phyloP scores from a whole-genome alignment of 2,113 vertebrate species.

The Oryzias woworae region DNA sequence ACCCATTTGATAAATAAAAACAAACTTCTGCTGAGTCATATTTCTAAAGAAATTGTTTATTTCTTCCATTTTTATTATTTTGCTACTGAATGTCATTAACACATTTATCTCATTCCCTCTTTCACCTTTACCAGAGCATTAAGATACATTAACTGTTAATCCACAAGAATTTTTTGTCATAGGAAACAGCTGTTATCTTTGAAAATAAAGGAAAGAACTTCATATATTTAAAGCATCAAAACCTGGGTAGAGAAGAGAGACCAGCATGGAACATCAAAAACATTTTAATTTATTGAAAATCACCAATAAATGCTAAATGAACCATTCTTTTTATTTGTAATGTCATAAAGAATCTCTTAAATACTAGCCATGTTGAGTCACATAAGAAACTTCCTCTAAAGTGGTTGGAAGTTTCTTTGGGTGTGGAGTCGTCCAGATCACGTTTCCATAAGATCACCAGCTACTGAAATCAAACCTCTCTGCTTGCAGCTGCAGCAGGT shows the following conservation, averaged over 20 bases:
- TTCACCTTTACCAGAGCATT: too few species aligned
- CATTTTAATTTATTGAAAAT: constrained; percentile 63
- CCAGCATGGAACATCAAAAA: constrained; percentile 35
- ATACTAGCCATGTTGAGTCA: constrained; percentile 49
- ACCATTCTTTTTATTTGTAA: constrained; percentile 29
- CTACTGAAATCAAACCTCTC: constrained; percentile 34
- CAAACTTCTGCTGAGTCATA: too few species aligned
- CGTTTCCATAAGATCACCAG: constrained; percentile 19
- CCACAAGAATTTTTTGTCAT: too few species aligned
- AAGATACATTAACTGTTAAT: too few species aligned
- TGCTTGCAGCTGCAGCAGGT: constrained; percentile 21
- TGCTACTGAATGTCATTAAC: too few species aligned
- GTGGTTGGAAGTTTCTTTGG: constrained; percentile 39
- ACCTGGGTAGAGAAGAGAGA: background rate
- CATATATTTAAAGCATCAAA: too few species aligned
- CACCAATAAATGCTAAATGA: constrained; percentile 42
- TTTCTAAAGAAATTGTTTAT: too few species aligned
- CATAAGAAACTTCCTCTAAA: constrained; percentile 34
- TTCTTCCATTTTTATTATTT: too few species aligned
- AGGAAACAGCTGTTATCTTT: too few species aligned
- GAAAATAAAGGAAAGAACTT: too few species aligned
- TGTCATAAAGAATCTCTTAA: constrained; percentile 66
- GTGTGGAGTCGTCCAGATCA: constrained; percentile 17
- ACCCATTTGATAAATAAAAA: too few species aligned
- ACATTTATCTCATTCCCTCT: too few species aligned